These are phyloP conservation scores for Gryllus bimaculatus DNA, from an alignment of 1,140 invertebrate species.

Conservation along the genomic window DNA sequence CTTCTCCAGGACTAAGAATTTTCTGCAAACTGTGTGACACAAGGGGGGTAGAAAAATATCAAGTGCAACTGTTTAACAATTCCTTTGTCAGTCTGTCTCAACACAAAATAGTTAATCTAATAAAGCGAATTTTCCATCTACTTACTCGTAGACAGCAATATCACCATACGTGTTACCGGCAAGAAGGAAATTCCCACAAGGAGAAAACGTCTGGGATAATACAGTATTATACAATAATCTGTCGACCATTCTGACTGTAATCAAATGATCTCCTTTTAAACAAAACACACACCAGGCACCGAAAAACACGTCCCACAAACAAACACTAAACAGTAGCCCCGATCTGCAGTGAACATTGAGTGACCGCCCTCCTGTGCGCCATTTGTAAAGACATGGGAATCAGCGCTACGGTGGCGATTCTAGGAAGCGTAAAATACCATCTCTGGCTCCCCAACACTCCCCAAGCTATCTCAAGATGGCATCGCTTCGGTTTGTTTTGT, in stretches of 20 bases:
- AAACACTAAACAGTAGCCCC: too few species aligned
- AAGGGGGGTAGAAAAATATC: background rate
- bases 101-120: background rate
- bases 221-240: slow-evolving; percentile 67
- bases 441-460: too few species aligned
- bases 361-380: too few species aligned
- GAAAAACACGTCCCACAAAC: too few species aligned
- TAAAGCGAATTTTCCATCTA: background rate
- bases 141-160: slow-evolving; percentile 74
- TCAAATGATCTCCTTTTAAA: too few species aligned
- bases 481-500: background rate
- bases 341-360: too few species aligned
- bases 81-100: background rate
- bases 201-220: slow-evolving; percentile 67
- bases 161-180: slow-evolving; percentile 77
- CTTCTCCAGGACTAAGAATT: slow-evolving; percentile 38
- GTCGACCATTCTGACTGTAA: slow-evolving; percentile 24
- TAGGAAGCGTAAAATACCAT: too few species aligned
- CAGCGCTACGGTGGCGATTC: too few species aligned
- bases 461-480: background rate
- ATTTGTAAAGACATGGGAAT: too few species aligned
- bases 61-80: background rate
- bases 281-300: too few species aligned
- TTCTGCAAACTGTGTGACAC: slow-evolving; percentile 19
- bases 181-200: slow-evolving; percentile 69